Evolutionary conservation across 1,140 invertebrate species (phyloP).

Genomic region (Drosophila ficusphila): DNA sequence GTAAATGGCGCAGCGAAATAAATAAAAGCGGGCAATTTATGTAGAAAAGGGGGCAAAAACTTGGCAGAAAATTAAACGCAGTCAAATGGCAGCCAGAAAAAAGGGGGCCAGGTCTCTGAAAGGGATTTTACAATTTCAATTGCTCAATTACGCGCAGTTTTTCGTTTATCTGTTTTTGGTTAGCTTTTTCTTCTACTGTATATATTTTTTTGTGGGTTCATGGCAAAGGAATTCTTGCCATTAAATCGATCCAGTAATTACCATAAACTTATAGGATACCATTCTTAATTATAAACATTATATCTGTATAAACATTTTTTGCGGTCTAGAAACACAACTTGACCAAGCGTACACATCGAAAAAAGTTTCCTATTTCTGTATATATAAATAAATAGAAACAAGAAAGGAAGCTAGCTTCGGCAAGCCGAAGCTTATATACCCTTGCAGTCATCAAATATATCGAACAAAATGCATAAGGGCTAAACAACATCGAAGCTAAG

Average conservation of each 20-base stretch:
- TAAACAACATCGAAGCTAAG: no score
- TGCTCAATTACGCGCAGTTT: slow-evolving; percentile 27
- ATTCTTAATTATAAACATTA: no score
- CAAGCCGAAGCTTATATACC: no score
- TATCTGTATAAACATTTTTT: slow-evolving; percentile 26
- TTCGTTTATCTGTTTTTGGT: slow-evolving; percentile 10
- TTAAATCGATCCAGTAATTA: slow-evolving; percentile 25
- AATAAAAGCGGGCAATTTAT: background rate
- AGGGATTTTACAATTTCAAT: slow-evolving; percentile 35
- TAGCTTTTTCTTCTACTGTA: background rate
- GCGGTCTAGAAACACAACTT: slow-evolving; percentile 10
- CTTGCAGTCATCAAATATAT: no score
- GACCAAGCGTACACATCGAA: background rate
- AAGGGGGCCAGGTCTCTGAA: slow-evolving; percentile 28
- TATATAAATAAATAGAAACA: no score
- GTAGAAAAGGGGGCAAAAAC: slow-evolving; percentile 26
- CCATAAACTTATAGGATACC: slow-evolving; percentile 5
- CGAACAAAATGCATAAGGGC: no score
- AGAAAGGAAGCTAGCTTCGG: no score
- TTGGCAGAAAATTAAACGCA: slow-evolving; percentile 26
- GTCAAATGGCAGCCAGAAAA: slow-evolving; percentile 1
- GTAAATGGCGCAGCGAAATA: slow-evolving; percentile 52
- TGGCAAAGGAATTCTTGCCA: slow-evolving; percentile 14
- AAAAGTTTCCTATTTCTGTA: no score
- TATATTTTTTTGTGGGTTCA: background rate